These are phyloP conservation scores for Hyalella azteca DNA, from an alignment of 2,888 invertebrate species.

Conservation along the genomic window DNA sequence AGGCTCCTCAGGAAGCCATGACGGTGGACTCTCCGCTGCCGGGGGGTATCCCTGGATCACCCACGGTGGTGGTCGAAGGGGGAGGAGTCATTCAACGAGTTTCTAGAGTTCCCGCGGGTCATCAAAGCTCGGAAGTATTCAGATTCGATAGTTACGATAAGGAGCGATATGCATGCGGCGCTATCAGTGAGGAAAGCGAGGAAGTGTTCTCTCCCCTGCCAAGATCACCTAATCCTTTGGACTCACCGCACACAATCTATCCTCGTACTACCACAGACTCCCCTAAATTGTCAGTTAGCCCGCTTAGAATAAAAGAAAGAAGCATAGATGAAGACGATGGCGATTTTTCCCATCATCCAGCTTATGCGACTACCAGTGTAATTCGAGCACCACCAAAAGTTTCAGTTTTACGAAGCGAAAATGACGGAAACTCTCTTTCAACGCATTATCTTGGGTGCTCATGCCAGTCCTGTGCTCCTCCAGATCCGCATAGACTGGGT, in stretches of 20 bases:
- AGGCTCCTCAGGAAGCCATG: conserved; percentile 56
- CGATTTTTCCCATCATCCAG: conserved; percentile 42
- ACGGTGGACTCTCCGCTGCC: conserved; percentile 55
- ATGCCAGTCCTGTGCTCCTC: conserved; percentile 60
- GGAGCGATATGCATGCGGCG: conserved; percentile 61
- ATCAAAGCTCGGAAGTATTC: conserved; percentile 65
- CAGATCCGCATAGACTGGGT: conserved; percentile 59
- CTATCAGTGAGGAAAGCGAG: conserved; percentile 66
- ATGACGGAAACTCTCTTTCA: conserved; percentile 47
- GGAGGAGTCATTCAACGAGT: conserved; percentile 54
- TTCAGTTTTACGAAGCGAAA: conserved; percentile 52
- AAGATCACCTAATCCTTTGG: conserved; percentile 63
- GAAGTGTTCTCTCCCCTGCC: conserved; percentile 69
- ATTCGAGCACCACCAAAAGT: conserved; percentile 54
- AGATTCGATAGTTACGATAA: conserved; percentile 66
- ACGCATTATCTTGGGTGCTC: conserved; percentile 62
- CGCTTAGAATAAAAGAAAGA: conserved; percentile 67
- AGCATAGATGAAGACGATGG: conserved; percentile 63
- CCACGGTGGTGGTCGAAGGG: conserved; percentile 42
- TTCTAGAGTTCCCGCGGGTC: conserved; percentile 52
- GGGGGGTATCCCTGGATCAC: conserved; percentile 46
- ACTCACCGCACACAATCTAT: conserved; percentile 65
- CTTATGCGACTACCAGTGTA: conserved; percentile 42
- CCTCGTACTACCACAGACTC: conserved; percentile 67
- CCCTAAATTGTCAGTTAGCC: conserved; percentile 65